These are phyloP conservation scores for Corella eumyota DNA, from an alignment of 23 tunicate species.

Conservation along the genomic window DNA sequence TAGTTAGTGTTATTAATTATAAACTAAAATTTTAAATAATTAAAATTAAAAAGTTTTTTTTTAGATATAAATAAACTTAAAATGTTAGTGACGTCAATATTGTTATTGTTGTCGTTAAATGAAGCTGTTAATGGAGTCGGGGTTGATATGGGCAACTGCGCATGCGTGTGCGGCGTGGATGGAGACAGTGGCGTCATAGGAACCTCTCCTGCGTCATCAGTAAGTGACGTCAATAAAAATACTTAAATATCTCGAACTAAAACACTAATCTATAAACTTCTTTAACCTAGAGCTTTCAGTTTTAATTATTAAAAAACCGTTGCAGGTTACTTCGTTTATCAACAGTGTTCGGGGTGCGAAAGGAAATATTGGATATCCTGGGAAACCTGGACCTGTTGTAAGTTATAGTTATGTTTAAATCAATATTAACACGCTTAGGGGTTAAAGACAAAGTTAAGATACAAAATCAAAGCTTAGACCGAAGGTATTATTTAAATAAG, in stretches of 20 bases:
- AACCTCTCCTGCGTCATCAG: neutral
- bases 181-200: constrained; percentile 23
- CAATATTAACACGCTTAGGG: no score
- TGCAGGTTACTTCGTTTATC: constrained; percentile 23
- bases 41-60: no score
- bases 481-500: neutral
- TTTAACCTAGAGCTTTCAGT: no score
- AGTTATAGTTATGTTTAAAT: constrained; percentile 6
- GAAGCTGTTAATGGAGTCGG: no score
- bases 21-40: no score
- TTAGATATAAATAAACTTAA: no score
- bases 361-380: constrained; percentile 80
- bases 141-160: constrained; percentile 81
- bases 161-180: constrained; percentile 64
- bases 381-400: constrained; percentile 76
- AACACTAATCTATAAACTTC: neutral
- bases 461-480: no score
- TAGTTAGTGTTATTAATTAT: no score
- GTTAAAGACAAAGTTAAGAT: no score
- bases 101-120: neutral
- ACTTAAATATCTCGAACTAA: neutral
- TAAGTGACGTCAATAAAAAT: neutral
- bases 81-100: neutral
- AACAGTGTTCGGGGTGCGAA: constrained; percentile 67
- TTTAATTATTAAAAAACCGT: no score